phyloP scores from a whole-genome alignment of 2,797 vertebrate species.

The Eleutherodactylus coqui region DNA sequence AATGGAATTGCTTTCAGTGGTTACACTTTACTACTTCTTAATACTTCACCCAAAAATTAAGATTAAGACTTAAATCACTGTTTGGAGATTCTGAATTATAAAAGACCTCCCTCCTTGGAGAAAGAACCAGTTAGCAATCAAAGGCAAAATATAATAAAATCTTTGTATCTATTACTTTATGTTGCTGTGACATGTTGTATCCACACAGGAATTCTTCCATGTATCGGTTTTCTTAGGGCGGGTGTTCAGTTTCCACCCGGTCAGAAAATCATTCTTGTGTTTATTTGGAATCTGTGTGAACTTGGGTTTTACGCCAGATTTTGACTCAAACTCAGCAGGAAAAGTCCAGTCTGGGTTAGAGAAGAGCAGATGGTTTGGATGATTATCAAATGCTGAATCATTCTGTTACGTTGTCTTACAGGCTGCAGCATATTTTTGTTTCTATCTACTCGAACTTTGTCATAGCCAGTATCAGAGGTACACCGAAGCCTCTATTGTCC shows the following conservation, averaged over 20 bases:
- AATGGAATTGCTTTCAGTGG: too few relatives aligned
- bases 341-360: slow-evolving; percentile 25
- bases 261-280: background rate
- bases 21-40: too few relatives aligned
- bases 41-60: too few relatives aligned
- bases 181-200: too few relatives aligned
- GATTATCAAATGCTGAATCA: slow-evolving; percentile 43
- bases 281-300: slow-evolving; percentile 22
- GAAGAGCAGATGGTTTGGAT: slow-evolving; percentile 43
- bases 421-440: background rate
- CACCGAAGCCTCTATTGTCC: too few relatives aligned
- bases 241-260: background rate
- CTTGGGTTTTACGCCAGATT: background rate
- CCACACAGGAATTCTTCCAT: background rate
- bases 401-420: background rate
- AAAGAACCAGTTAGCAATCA: background rate
- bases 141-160: background rate
- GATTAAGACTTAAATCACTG: too few relatives aligned
- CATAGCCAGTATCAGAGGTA: background rate
- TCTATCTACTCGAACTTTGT: background rate
- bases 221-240: background rate
- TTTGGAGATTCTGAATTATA: too few relatives aligned
- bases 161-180: background rate
- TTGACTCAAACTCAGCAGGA: slow-evolving; percentile 32
- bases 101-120: background rate